Conservation (phyloP, 2,113 vertebrate genomes). For the Rattus norvegicus region GRCr8 NC_086025.1:126893001-126893500, state of each 20-base stretch:
- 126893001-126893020: conserved; percentile 47
- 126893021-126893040: background rate
- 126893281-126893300: background rate
- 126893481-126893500: background rate
- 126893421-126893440: background rate
- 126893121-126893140: conserved; percentile 7
- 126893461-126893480: background rate
- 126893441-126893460: background rate
- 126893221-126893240: conserved; percentile 49
- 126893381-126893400: background rate
- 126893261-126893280: background rate
- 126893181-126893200: conserved; percentile 53
- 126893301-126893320: background rate
- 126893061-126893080: background rate
- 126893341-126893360: background rate
- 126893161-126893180: conserved; percentile 60
- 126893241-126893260: background rate
- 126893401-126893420: background rate
- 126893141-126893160: conserved; percentile 28
- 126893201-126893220: conserved; percentile 36
- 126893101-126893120: conserved; percentile 35
- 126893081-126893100: conserved; percentile 13
- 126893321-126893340: background rate
- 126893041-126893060: background rate
- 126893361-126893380: background rate